Percentiles rank a stretch among this genome's conserved stretches.
Evolutionary conservation across 2,113 vertebrate species (phyloP).

Genomic region (Anthoscopus minutus): DNA sequence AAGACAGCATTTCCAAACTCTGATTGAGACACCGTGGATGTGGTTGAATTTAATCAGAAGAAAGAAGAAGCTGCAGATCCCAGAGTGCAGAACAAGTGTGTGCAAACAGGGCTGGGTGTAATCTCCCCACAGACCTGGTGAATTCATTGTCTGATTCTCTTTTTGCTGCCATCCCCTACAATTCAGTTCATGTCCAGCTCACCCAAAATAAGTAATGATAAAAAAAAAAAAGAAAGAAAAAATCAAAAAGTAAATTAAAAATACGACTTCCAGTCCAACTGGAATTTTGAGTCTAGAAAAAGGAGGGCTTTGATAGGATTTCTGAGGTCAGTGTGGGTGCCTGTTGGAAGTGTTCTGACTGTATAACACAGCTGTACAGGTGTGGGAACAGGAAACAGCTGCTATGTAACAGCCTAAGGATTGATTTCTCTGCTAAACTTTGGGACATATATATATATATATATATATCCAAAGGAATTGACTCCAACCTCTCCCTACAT

Average conservation of each 20-base stretch:
- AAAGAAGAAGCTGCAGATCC: background rate
- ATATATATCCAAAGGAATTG: background rate
- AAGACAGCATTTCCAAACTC: background rate
- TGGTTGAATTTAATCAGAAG: background rate
- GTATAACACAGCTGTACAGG: background rate
- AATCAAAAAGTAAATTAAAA: background rate
- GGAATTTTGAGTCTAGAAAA: background rate
- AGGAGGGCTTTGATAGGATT: background rate
- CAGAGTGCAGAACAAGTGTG: background rate
- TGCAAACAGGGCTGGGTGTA: background rate
- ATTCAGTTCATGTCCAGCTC: background rate
- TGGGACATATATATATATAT: fast-evolving
- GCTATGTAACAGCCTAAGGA: background rate
- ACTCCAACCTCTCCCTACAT: background rate
- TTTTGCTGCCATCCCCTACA: background rate
- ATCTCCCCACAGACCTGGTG: background rate
- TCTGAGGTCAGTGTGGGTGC: background rate
- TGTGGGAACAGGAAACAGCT: background rate
- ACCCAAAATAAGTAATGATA: background rate
- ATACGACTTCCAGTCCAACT: background rate
- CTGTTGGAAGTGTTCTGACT: fast-evolving
- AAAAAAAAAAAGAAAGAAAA: background rate
- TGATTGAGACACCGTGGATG: background rate
- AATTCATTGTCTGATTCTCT: background rate
- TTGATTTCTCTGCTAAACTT: background rate